These are phyloP conservation scores for Aldrovandia affinis DNA, from an alignment of 2,797 vertebrate species.

Conservation along the genomic window DNA sequence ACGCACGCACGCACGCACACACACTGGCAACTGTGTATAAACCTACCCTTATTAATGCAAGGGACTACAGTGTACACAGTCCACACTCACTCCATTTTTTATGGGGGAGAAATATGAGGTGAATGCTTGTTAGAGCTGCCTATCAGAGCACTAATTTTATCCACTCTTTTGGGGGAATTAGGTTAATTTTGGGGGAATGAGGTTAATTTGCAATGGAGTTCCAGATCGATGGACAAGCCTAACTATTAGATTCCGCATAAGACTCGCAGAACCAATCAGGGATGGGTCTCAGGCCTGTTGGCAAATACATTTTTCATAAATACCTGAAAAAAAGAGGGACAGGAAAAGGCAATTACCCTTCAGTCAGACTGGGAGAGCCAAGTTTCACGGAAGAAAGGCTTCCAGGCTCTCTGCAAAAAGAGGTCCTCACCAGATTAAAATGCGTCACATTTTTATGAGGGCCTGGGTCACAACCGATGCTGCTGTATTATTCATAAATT, in stretches of 20 bases:
- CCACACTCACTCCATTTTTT: neutral
- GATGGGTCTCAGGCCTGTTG: constrained; percentile 2
- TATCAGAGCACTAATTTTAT: constrained; percentile 2
- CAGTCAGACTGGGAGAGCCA: neutral
- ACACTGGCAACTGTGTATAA: neutral
- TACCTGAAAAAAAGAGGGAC: neutral
- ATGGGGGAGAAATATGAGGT: neutral
- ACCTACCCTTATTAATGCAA: neutral
- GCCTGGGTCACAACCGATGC: too few relatives aligned
- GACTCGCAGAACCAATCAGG: neutral
- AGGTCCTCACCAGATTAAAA: neutral
- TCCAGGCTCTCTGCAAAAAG: neutral
- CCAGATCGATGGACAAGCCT: neutral
- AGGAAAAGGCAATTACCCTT: constrained; percentile 12
- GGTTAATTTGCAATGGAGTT: neutral
- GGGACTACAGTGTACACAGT: neutral
- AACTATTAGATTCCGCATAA: neutral
- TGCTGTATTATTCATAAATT: neutral
- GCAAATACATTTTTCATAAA: constrained; percentile 24
- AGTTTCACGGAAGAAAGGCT: constrained; percentile 2
- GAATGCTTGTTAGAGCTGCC: neutral
- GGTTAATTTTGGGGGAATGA: neutral
- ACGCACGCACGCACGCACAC: too few relatives aligned
- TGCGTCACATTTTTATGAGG: neutral
- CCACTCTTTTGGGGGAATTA: neutral